Evolutionary conservation across 2,797 vertebrate species (phyloP).

Genomic region (Poecilia gillii): DNA sequence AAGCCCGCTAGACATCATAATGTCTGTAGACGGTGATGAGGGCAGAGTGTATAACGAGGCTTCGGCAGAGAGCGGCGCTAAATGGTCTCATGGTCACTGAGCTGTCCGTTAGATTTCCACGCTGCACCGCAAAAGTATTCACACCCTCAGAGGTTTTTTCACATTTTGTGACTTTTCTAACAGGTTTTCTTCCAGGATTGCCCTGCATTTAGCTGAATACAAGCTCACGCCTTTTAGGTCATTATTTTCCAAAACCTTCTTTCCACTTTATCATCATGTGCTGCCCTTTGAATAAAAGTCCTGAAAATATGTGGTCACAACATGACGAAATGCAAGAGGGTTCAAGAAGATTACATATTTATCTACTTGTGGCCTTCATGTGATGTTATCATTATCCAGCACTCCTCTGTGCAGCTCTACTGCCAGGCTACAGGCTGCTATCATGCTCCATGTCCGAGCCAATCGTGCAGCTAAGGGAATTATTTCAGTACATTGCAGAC

Average conservation of each 20-base stretch:
- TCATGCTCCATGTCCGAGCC: slow-evolving; percentile 72
- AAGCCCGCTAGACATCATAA: slow-evolving; percentile 75
- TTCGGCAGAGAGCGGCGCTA: slow-evolving; percentile 57
- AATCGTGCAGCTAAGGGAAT: slow-evolving; percentile 83
- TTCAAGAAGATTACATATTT: not conserved
- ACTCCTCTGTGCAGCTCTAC: slow-evolving; percentile 9
- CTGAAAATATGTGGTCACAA: not conserved
- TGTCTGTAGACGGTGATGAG: slow-evolving; percentile 64
- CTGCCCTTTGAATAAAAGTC: not conserved
- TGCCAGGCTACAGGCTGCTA: slow-evolving; percentile 51
- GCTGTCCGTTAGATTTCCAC: slow-evolving; percentile 31
- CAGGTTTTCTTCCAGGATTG: too few relatives aligned
- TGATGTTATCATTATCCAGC: slow-evolving; percentile 34
- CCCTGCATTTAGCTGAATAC: too few relatives aligned
- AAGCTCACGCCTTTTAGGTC: not conserved
- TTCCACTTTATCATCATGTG: slow-evolving; percentile 10
- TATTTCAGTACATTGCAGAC: slow-evolving; percentile 78
- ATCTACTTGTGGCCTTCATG: not conserved
- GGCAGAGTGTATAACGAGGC: slow-evolving; percentile 65
- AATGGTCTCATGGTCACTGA: slow-evolving; percentile 60
- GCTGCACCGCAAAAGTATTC: slow-evolving; percentile 9
- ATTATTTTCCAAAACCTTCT: not conserved
- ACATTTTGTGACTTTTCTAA: not conserved
- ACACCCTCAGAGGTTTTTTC: slow-evolving; percentile 20
- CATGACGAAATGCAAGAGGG: not conserved